Evolutionary conservation across 2,888 invertebrate genomes (phyloP).

Genomic region (Meghimatium bilineatum): DNA sequence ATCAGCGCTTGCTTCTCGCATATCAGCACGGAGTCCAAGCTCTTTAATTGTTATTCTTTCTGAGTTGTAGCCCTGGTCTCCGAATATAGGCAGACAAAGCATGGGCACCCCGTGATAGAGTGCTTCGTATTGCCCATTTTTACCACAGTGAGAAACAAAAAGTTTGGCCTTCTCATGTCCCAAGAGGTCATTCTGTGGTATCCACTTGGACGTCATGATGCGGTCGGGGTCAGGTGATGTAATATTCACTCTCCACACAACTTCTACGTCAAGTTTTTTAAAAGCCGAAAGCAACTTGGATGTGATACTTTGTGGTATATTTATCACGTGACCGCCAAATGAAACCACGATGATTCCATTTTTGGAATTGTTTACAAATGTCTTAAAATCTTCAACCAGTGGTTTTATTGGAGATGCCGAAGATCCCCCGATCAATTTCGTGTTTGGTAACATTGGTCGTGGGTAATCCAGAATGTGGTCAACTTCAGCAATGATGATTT

Average conservation of each 20-base stretch:
- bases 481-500: slow-evolving; percentile 52
- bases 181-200: slow-evolving; percentile 63
- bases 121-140: slow-evolving; percentile 62
- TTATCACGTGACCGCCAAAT: slow-evolving; percentile 55
- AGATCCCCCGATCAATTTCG: slow-evolving; percentile 56
- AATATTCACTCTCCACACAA: slow-evolving; percentile 52
- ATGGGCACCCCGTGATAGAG: slow-evolving; percentile 66
- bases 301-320: slow-evolving; percentile 39
- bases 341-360: slow-evolving; percentile 58
- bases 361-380: slow-evolving; percentile 45
- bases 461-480: slow-evolving; percentile 58
- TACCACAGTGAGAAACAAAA: slow-evolving; percentile 65
- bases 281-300: slow-evolving; percentile 50
- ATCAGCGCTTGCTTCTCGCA: not conserved
- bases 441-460: slow-evolving; percentile 54
- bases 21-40: slow-evolving; percentile 25
- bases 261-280: slow-evolving; percentile 45
- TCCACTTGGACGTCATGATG: slow-evolving; percentile 57
- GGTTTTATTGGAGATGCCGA: slow-evolving; percentile 53
- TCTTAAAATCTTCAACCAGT: slow-evolving; percentile 51
- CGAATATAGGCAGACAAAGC: slow-evolving; percentile 57
- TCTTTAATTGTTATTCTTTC: slow-evolving; percentile 43
- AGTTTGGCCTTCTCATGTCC: slow-evolving; percentile 58
- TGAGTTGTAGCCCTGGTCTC: slow-evolving; percentile 53
- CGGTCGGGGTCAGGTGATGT: slow-evolving; percentile 47